phyloP scores from a whole-genome alignment of 2,797 vertebrate species.

The Phataginus tricuspis region DNA sequence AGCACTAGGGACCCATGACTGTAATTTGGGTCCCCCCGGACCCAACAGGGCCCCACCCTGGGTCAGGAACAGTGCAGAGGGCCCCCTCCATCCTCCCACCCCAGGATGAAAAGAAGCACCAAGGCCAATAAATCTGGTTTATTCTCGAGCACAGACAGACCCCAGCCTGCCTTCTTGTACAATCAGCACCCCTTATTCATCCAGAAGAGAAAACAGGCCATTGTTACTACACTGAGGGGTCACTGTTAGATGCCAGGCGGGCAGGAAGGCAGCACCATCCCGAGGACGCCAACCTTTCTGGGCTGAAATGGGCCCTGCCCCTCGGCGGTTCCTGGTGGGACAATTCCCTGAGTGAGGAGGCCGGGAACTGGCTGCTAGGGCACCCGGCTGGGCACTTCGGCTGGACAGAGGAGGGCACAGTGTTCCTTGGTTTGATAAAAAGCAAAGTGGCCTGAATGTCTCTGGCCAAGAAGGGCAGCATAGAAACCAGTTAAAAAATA shows the following conservation, averaged over 20 bases:
- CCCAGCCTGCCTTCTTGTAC: not conserved
- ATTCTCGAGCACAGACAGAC: constrained; percentile 53
- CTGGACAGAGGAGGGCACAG: not conserved
- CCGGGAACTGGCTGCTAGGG: not conserved
- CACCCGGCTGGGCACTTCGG: not conserved
- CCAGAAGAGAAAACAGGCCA: not conserved
- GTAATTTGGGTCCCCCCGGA: not conserved
- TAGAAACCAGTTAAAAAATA: constrained; percentile 58
- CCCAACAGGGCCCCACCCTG: not conserved
- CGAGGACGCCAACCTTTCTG: not conserved
- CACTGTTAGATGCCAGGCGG: not conserved
- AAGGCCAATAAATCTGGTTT: constrained; percentile 36
- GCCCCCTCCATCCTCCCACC: not conserved
- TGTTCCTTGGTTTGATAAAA: not conserved
- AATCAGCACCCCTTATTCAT: not conserved
- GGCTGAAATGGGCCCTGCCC: not conserved
- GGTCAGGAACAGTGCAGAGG: not conserved
- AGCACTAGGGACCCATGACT: not conserved
- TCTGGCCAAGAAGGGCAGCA: not conserved
- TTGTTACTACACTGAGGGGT: constrained; percentile 2
- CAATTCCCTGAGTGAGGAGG: constrained; percentile 44
- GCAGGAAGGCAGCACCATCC: not conserved
- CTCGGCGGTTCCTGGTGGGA: not conserved
- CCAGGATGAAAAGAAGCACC: not conserved
- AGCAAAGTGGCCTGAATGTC: not conserved